Base-by-base conservation (phyloP, 2,113 vertebrate species). In the Myocastor coypus region DNA sequence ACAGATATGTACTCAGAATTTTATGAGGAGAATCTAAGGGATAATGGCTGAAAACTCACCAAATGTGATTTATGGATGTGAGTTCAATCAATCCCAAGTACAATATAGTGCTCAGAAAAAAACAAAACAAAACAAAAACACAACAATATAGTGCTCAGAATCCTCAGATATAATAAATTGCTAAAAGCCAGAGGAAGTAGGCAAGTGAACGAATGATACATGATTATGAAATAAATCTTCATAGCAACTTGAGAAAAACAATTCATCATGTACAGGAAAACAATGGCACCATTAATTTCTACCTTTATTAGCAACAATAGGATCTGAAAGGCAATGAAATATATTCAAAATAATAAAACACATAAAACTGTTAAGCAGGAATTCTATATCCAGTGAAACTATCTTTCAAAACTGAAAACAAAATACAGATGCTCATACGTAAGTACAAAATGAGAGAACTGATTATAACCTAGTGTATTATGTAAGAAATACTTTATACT, bases 231-330 rank as follows among this genome's bases (percentile, higher is more conserved):
- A 63, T 77, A 63, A 95, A 78, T 78, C 64, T 87, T 94, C 28
- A 61, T n/a, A 92, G 37, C 30, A 92, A 46, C 6, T 32, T 52
- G 13, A 92, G 52, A 59, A 88, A 88, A 91, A 81, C 11, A 91
- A 83, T 22, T 96, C 37, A 52, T 32, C 7, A 40, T 20, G 22
- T 42, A 81, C 7, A 87, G 57, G 7, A 73, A 84, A 77, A 81
- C 20, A 46, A 55, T 34, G 12, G 63, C 55, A 66, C 57, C 17
- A 85, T 68, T 92, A 92, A 92, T 0, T 42, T 42, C 73, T 87
- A 69, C 63, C 28, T 59, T 81, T 14, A 42, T 91, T 37, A 83
- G 46, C 92, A 92, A 89, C n/a, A 96, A 37, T 46, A 20, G 93
- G 85, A 40, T 57, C 63, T 17, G 57, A 37, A 73, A 73, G 24